Conservation (phyloP, 2,113 vertebrate genomes). For the Eulemur rufifrons region DNA sequence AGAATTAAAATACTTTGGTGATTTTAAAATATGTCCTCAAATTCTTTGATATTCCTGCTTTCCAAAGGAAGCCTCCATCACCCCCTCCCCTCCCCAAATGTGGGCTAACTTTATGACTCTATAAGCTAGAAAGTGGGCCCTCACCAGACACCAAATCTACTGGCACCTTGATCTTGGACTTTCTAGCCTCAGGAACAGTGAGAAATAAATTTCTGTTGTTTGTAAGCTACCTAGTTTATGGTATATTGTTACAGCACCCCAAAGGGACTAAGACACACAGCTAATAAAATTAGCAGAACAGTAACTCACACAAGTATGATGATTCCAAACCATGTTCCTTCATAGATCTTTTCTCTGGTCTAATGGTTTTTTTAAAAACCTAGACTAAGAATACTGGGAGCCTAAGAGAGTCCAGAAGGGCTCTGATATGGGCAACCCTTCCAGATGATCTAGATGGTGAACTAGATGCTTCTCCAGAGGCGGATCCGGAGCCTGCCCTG, state of each 20-base stretch:
- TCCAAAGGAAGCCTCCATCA: not conserved
- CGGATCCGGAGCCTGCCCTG: not conserved
- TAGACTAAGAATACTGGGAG: not conserved
- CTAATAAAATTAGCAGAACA: slow-evolving; percentile 28
- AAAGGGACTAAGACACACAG: not conserved
- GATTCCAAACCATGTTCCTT: not conserved
- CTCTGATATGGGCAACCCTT: not conserved
- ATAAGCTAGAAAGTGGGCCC: not conserved
- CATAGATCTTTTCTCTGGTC: not conserved
- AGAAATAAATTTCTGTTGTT: not conserved
- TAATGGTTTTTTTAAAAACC: not conserved
- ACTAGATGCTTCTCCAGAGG: not conserved
- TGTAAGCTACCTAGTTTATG: not conserved
- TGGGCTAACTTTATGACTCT: not conserved
- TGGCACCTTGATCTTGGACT: not conserved
- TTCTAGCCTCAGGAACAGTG: not conserved
- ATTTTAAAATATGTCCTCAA: slow-evolving; percentile 1
- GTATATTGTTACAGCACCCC: not conserved
- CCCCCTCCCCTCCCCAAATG: not conserved
- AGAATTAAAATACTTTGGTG: not conserved
- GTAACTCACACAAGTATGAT: slow-evolving; percentile 12
- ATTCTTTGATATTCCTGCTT: not conserved
- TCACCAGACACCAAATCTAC: not conserved
- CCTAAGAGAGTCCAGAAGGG: not conserved
- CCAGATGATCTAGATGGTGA: not conserved